A percentile compares a stretch with the other conserved stretches of the same genome.
phyloP scores from a whole-genome alignment of 2,888 invertebrate species.

The Patella ulyssiponensis region DNA sequence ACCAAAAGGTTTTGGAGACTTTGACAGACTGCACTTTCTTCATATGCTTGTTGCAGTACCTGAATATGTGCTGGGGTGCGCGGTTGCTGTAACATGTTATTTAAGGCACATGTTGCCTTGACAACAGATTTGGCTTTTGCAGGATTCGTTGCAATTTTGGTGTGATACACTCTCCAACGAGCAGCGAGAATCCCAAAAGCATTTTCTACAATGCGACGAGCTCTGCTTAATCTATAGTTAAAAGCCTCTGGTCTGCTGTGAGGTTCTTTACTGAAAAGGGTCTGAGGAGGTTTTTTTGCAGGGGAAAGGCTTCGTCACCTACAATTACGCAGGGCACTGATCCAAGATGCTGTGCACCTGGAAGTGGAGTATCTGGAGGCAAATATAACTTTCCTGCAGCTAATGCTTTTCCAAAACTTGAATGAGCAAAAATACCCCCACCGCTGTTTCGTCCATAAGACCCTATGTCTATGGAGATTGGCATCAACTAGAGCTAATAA shows the following conservation, averaged over 20 bases:
- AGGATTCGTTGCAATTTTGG: neutral
- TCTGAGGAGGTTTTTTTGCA: conserved; percentile 40
- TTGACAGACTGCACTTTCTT: too few relatives aligned
- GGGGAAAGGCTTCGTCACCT: conserved; percentile 54
- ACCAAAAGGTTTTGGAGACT: too few relatives aligned
- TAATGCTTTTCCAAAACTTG: conserved; percentile 18
- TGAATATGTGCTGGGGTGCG: neutral
- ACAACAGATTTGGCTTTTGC: neutral
- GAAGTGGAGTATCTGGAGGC: conserved; percentile 18
- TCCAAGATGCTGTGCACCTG: conserved; percentile 31
- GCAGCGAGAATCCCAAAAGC: neutral
- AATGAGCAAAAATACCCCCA: conserved; percentile 54
- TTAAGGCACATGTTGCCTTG: neutral
- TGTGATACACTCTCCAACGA: neutral
- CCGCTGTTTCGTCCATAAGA: conserved; percentile 64
- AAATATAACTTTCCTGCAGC: conserved; percentile 12
- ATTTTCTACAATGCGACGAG: neutral
- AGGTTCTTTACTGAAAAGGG: neutral
- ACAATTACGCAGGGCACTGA: conserved; percentile 43
- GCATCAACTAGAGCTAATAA: conserved; percentile 63
- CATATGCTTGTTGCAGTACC: too few relatives aligned
- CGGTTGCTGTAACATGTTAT: neutral
- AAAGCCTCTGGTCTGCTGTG: neutral
- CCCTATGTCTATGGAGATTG: conserved; percentile 68
- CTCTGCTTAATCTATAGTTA: neutral